These are phyloP conservation scores for Danaus plexippus DNA, from an alignment of 1,140 invertebrate genomes.

Conservation along the genomic window DNA sequence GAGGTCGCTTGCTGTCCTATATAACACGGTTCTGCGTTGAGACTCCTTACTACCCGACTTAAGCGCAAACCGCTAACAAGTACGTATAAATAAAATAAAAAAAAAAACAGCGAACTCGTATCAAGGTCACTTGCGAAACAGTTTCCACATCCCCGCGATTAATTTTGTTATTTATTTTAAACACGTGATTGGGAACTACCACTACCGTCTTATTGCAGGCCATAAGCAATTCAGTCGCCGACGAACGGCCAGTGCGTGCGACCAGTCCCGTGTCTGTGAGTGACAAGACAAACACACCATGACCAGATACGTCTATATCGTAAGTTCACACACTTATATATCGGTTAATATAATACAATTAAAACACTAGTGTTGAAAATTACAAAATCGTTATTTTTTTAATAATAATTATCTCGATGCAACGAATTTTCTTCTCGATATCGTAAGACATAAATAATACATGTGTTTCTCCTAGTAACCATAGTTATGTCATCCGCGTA, in stretches of 20 bases:
- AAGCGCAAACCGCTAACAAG: constrained; percentile 53
- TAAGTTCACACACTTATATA: constrained; percentile 22
- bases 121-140: constrained; percentile 42
- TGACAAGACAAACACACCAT: constrained; percentile 17
- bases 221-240: constrained; percentile 31
- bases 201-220: constrained; percentile 56
- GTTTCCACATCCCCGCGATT: constrained; percentile 36
- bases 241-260: constrained; percentile 30
- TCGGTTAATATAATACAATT: too few species aligned
- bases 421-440: too few species aligned
- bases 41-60: constrained; percentile 47
- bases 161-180: constrained; percentile 26
- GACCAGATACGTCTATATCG: constrained; percentile 38
- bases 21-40: constrained; percentile 50
- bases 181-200: constrained; percentile 38
- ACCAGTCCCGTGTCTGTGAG: too few species aligned
- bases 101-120: constrained; percentile 36
- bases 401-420: too few species aligned
- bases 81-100: constrained; percentile 43
- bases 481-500: too few species aligned
- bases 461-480: too few species aligned
- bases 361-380: too few species aligned
- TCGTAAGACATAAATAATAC: too few species aligned
- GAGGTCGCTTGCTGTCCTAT: constrained; percentile 63
- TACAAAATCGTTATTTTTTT: too few species aligned